Evolutionary conservation across 2,113 vertebrate species (phyloP).

Genomic region (Ceyx margarethae): DNA sequence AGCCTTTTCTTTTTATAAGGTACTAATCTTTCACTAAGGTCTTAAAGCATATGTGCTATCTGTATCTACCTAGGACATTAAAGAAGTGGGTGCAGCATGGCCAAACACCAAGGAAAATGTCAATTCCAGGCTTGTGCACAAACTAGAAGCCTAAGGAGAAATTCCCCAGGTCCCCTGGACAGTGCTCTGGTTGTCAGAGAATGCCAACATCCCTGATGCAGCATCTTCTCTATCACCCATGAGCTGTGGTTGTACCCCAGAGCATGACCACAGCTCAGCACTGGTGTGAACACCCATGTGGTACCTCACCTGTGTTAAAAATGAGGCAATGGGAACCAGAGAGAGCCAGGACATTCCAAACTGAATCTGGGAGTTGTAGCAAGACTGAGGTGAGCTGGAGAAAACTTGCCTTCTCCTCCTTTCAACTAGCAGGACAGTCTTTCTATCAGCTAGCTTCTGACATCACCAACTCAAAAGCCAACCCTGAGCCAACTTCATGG

Average conservation of each 20-base stretch:
- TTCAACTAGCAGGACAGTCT: fast-evolving
- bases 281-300: neutral
- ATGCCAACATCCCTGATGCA: neutral
- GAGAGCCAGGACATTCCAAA: neutral
- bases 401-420: neutral
- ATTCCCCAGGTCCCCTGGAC: neutral
- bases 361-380: neutral
- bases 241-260: no score
- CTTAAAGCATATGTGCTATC: neutral
- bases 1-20: neutral
- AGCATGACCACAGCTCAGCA: neutral
- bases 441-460: neutral
- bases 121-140: neutral
- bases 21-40: neutral
- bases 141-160: neutral
- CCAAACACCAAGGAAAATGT: neutral
- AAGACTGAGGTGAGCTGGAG: neutral
- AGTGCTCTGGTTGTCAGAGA: neutral
- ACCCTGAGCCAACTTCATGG: neutral
- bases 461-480: neutral
- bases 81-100: neutral
- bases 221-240: neutral
- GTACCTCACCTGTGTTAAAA: neutral
- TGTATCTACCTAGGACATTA: neutral
- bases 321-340: neutral